These are phyloP conservation scores for Furnarius figulus DNA, from an alignment of 2,113 vertebrate genomes.

Conservation along the genomic window DNA sequence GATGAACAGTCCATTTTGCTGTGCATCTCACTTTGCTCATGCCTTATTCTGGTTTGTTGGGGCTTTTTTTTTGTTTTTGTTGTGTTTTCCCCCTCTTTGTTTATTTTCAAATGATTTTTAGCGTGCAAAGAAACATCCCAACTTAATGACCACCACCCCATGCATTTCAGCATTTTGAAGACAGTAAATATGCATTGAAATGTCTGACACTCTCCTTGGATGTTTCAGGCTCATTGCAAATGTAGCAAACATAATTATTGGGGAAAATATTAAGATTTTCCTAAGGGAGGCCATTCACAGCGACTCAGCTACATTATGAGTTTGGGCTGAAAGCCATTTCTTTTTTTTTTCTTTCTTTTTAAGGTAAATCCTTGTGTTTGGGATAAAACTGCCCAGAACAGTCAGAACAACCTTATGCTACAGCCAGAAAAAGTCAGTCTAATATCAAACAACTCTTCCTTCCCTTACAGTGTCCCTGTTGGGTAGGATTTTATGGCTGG, in stretches of 20 bases:
- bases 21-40: neutral
- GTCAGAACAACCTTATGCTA: neutral
- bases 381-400: neutral
- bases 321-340: neutral
- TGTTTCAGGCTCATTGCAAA: neutral
- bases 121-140: neutral
- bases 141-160: neutral
- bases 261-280: constrained; percentile 17
- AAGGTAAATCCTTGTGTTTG: neutral
- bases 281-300: neutral
- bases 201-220: neutral
- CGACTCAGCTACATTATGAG: neutral
- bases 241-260: neutral
- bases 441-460: neutral
- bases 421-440: neutral
- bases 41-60: neutral
- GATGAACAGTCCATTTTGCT: neutral
- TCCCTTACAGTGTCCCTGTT: neutral
- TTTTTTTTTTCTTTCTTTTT: neutral
- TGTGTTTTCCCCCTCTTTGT: neutral
- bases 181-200: neutral
- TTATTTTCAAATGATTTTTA: neutral
- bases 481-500: neutral
- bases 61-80: neutral
- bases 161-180: neutral